Conservation (phyloP, 2,113 vertebrate genomes). For the Podiceps cristatus region DNA sequence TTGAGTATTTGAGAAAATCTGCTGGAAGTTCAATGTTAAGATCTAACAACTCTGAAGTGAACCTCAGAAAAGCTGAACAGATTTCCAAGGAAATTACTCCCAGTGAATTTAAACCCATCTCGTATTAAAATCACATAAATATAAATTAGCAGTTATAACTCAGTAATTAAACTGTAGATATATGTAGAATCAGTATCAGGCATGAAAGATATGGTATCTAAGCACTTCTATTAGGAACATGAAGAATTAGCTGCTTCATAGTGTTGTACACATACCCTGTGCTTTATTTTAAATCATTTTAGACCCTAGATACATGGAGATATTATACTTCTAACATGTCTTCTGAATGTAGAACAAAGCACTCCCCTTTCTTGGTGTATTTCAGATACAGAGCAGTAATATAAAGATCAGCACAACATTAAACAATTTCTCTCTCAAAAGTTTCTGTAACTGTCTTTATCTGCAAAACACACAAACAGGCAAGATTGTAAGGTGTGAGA, state of each 20-base stretch:
- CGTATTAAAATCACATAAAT: not conserved
- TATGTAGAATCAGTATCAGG: not conserved
- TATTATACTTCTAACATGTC: not conserved
- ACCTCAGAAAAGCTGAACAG: not conserved
- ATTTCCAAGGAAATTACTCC: not conserved
- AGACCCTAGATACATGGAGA: not conserved
- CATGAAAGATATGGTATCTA: not conserved
- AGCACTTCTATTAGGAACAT: not conserved
- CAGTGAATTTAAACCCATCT: not conserved
- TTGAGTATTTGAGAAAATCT: not conserved
- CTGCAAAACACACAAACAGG: not conserved
- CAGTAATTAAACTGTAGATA: not conserved
- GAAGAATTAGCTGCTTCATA: not conserved
- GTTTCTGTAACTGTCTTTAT: not conserved
- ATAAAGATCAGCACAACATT: not conserved
- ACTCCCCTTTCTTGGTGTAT: not conserved
- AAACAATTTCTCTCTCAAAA: not conserved
- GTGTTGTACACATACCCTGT: fast-evolving
- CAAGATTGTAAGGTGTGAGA: not conserved
- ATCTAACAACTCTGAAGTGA: not conserved
- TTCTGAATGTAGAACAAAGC: not conserved
- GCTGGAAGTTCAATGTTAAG: not conserved
- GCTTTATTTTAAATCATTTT: not conserved
- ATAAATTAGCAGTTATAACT: not conserved
- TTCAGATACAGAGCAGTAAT: not conserved